Evolutionary conservation across 2,888 invertebrate genomes (phyloP), one percentile per base, ranked within the genome.

Genomic region (Nowickia ferox): DNA sequence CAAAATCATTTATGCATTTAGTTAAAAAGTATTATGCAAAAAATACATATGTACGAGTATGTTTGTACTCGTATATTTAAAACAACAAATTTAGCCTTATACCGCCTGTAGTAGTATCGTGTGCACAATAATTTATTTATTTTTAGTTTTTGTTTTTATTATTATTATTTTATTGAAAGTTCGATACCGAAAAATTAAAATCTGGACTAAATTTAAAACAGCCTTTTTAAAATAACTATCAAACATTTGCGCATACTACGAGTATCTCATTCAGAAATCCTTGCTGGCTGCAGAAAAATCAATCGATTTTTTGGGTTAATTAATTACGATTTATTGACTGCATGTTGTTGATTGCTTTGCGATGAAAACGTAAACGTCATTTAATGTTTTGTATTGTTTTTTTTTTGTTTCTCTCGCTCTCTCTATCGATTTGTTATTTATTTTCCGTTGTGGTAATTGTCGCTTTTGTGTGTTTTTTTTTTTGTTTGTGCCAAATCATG

Each of bases 241-340:
- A 57, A 6, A 15, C 9, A 57, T 38, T 13, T 10, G 9, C 15
- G 17, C 15, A 44, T 9, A 44, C 13, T 30, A 15, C 2, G 46
- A n/a, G 51, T 38, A 46, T 77, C 66, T n/a, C 22, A 46, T 68
- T 68, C 53, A 48, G 69, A 84, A 72, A 74, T 55, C 79, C 55
- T 71, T 76, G 46, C 63, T 55, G 19, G 42, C 61, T 77, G 44
- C 9, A 44, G 9, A 59, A 78, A 81, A 85, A 75, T 85, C 81
- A 85, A 85, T 85, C 68, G 81, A 69, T 81, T 78, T 85, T 57
- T 68, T 83, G 30, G 63, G 90, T 92, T 92, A 92, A 92, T 92
- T 92, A 92, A 92, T 92, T 91, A 92, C 92, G 91, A 92, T 92
- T 92, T 92, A 92, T 92, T 92, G 92, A 91, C 90, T 90, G 91